Evolutionary conservation across 2,888 invertebrate species (phyloP).

Genomic region (Adela reaumurella): DNA sequence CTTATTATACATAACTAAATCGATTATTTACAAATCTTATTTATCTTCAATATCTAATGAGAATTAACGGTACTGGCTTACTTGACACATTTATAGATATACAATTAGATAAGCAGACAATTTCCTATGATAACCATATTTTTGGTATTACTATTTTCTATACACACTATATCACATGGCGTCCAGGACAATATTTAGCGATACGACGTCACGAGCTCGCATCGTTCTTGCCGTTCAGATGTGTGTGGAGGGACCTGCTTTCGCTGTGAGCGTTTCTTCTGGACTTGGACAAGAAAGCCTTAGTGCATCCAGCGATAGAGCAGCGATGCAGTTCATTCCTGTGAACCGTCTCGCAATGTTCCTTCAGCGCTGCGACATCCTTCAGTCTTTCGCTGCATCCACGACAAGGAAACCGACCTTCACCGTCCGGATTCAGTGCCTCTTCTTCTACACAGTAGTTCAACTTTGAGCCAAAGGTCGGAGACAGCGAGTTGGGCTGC

Average conservation of each 20-base stretch:
- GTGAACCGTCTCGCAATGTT: slow-evolving; percentile 70
- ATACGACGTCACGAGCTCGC: slow-evolving; percentile 30
- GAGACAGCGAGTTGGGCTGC: slow-evolving; percentile 23
- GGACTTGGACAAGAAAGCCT: slow-evolving; percentile 74
- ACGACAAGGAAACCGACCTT: slow-evolving; percentile 66
- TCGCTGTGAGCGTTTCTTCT: slow-evolving; percentile 75
- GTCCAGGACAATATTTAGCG: slow-evolving; percentile 15
- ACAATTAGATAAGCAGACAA: slow-evolving; percentile 12
- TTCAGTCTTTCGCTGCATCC: slow-evolving; percentile 65
- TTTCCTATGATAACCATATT: slow-evolving; percentile 36
- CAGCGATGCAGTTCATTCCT: slow-evolving; percentile 68
- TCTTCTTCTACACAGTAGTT: slow-evolving; percentile 66
- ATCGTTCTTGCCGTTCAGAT: slow-evolving; percentile 29
- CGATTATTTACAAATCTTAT: background rate
- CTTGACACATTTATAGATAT: background rate
- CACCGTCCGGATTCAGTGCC: slow-evolving; percentile 61
- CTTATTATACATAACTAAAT: background rate
- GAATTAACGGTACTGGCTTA: background rate
- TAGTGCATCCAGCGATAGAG: slow-evolving; percentile 71
- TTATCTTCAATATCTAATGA: background rate
- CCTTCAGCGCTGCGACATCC: slow-evolving; percentile 61
- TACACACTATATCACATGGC: slow-evolving; percentile 9
- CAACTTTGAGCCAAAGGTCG: slow-evolving; percentile 24
- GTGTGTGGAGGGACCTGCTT: slow-evolving; percentile 55
- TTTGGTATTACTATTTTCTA: slow-evolving; percentile 22